Evolutionary conservation across 2,888 invertebrate genomes (phyloP).

Genomic region (Abrostola tripartita): DNA sequence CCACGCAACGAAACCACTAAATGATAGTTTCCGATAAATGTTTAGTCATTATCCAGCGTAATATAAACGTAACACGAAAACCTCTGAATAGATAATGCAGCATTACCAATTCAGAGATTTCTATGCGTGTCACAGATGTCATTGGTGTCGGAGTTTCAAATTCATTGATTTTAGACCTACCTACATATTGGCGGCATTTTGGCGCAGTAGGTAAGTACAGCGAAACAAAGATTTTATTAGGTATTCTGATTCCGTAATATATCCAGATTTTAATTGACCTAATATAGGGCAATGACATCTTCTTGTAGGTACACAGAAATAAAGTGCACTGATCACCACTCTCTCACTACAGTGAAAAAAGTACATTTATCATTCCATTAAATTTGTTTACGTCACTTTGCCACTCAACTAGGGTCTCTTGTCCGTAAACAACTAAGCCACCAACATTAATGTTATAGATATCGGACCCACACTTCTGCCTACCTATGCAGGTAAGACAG

Average conservation of each 20-base stretch:
- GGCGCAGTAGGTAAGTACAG: conserved; percentile 2
- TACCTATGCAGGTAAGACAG: too few relatives aligned
- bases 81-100: conserved; percentile 16
- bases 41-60: not conserved
- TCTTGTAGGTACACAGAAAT: too few relatives aligned
- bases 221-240: not conserved
- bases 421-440: too few relatives aligned
- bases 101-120: not conserved
- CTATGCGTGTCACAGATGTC: conserved; percentile 7
- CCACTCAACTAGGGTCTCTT: too few relatives aligned
- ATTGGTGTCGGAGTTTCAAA: not conserved
- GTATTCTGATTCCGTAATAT: not conserved
- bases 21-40: conserved; percentile 22
- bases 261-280: too few relatives aligned
- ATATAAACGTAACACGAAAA: conserved; percentile 16
- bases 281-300: too few relatives aligned
- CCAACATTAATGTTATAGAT: too few relatives aligned
- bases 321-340: too few relatives aligned
- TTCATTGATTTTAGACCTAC: conserved; percentile 3
- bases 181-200: not conserved
- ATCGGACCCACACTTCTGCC: too few relatives aligned
- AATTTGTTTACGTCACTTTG: too few relatives aligned
- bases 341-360: too few relatives aligned
- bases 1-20: conserved; percentile 1
- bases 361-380: too few relatives aligned